Evolutionary conservation across 2,888 invertebrate genomes (phyloP).

Genomic region (Hemaris fuciformis): DNA sequence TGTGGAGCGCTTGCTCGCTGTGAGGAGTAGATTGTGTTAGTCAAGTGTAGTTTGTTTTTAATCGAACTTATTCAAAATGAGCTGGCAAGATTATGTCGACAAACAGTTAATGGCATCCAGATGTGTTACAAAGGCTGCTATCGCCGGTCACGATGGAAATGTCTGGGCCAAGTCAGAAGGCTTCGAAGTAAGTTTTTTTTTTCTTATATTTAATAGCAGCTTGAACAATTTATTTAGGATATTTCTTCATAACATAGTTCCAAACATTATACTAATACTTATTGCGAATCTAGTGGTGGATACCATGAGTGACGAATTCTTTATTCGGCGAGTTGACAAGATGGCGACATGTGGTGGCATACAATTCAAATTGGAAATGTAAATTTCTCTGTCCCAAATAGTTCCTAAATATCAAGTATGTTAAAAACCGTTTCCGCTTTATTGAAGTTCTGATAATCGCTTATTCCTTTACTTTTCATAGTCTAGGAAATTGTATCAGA

Average conservation of each 20-base stretch:
- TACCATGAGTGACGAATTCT: conserved; percentile 48
- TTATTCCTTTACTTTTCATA: too few species aligned
- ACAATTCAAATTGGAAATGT: conserved; percentile 51
- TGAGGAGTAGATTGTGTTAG: conserved; percentile 74
- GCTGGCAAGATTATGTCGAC: conserved; percentile 99
- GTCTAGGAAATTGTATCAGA: background rate
- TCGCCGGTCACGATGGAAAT: conserved; percentile 97
- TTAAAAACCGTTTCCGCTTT: background rate
- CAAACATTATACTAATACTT: background rate
- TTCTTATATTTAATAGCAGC: conserved; percentile 6
- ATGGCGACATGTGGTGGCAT: conserved; percentile 79
- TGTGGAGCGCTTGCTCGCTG: conserved; percentile 81
- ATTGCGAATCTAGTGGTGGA: background rate
- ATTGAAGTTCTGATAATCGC: background rate
- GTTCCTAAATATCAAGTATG: background rate
- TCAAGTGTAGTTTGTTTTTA: conserved; percentile 79
- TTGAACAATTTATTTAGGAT: background rate
- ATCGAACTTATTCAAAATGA: conserved; percentile 87
- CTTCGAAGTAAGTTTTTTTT: conserved; percentile 91
- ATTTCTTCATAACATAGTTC: background rate
- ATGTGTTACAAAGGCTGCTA: conserved; percentile 96
- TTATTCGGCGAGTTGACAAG: conserved; percentile 76
- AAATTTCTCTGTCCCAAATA: conserved; percentile 18
- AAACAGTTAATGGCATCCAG: conserved; percentile 97
- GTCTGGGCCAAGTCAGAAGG: conserved; percentile 96